These are phyloP conservation scores for Platalea minor DNA, from an alignment of 2,797 vertebrate species.

Conservation along the genomic window DNA sequence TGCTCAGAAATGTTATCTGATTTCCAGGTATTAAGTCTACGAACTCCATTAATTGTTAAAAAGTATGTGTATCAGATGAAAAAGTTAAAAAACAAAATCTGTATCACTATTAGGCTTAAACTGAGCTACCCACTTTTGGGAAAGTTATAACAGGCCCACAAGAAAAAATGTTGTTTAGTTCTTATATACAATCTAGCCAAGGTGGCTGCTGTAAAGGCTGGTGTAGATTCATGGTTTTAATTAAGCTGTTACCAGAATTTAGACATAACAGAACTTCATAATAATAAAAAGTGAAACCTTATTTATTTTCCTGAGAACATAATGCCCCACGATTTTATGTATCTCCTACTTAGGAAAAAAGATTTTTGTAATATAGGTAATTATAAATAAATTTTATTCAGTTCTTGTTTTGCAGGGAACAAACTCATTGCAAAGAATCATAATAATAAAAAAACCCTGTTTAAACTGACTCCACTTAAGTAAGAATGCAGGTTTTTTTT, in stretches of 20 bases:
- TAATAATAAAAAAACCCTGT: not conserved
- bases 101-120: not conserved
- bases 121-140: not conserved
- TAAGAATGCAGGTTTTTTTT: not conserved
- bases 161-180: not conserved
- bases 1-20: not conserved
- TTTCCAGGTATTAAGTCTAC: not conserved
- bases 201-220: not conserved
- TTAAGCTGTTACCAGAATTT: not conserved
- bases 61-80: not conserved
- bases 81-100: not conserved
- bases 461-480: slow-evolving; percentile 20
- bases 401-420: slow-evolving; percentile 31
- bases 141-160: not conserved
- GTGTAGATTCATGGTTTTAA: slow-evolving; percentile 44
- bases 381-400: slow-evolving; percentile 47
- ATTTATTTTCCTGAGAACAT: slow-evolving; percentile 62
- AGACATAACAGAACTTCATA: slow-evolving; percentile 13
- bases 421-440: slow-evolving; percentile 16
- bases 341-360: not conserved
- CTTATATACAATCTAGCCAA: not conserved
- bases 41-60: not conserved
- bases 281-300: slow-evolving; percentile 44
- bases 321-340: slow-evolving; percentile 13
- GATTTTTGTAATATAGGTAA: slow-evolving; percentile 44